A percentile compares a stretch with the other conserved stretches of the same genome.
Evolutionary conservation across 2,113 vertebrate genomes (phyloP).

Genomic region (Actenoides hombroni): DNA sequence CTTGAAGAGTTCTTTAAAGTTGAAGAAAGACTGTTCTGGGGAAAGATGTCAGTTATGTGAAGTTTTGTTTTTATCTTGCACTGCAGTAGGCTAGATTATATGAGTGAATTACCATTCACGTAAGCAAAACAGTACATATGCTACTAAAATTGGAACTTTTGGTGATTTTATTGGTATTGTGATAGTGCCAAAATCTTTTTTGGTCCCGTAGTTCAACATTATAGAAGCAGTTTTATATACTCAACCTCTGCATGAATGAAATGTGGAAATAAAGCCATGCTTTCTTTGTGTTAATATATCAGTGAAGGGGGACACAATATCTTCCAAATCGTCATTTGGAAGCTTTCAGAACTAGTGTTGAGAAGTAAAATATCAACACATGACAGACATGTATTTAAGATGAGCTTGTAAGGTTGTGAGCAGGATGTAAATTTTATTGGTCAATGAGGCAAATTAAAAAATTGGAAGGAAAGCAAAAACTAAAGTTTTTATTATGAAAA

Average conservation of each 20-base stretch:
- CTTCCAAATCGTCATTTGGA: neutral
- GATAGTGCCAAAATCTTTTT: neutral
- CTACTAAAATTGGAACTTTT: neutral
- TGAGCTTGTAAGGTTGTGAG: neutral
- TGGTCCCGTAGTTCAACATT: neutral
- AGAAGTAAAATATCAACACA: neutral
- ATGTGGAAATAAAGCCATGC: slow-evolving; percentile 17
- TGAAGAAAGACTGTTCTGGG: neutral
- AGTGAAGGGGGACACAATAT: neutral
- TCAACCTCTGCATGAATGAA: slow-evolving; percentile 17
- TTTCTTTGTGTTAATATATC: slow-evolving; percentile 1
- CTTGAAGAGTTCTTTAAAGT: neutral
- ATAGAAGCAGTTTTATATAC: slow-evolving; percentile 39
- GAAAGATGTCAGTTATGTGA: neutral
- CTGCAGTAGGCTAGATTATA: neutral
- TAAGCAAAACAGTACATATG: neutral
- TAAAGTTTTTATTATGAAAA: slow-evolving; percentile 29
- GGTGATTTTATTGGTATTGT: neutral
- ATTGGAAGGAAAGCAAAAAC: neutral
- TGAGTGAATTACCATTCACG: neutral
- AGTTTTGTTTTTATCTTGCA: neutral
- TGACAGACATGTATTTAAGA: neutral
- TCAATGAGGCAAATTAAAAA: slow-evolving; percentile 39
- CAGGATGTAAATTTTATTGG: slow-evolving; percentile 16
- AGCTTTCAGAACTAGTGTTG: neutral